phyloP scores from a whole-genome alignment of 2,888 invertebrate genomes.

The Torymus aiolomorphi region DNA sequence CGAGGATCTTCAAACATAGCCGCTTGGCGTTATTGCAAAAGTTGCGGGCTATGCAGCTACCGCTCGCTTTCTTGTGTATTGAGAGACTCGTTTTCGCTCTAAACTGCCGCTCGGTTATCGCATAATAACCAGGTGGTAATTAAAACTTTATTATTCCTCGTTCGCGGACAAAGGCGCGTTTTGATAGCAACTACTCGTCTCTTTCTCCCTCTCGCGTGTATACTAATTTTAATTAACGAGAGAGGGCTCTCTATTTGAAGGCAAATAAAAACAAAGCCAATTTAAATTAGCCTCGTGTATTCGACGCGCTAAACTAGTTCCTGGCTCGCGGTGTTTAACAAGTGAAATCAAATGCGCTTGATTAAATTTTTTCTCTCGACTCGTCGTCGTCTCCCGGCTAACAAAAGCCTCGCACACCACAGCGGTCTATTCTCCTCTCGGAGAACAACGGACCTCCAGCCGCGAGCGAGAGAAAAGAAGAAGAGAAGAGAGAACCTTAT shows the following conservation, averaged over 20 bases:
- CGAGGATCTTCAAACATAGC: background rate
- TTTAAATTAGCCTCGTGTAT: conserved; percentile 13
- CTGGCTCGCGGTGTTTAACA: background rate
- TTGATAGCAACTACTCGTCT: background rate
- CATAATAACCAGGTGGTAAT: no score
- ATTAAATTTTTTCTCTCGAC: conserved; percentile 13
- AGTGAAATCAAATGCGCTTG: conserved; percentile 3
- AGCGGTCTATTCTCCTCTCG: background rate
- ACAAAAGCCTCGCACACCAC: conserved; percentile 7
- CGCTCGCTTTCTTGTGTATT: no score
- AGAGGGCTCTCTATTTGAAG: background rate
- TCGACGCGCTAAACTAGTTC: no score
- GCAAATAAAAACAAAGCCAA: background rate
- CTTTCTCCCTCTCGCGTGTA: background rate
- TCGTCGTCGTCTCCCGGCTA: no score
- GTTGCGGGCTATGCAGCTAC: no score
- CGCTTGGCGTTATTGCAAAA: no score
- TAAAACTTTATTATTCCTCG: no score
- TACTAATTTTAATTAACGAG: no score
- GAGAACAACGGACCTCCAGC: background rate
- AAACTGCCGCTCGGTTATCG: no score
- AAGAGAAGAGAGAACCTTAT: no score
- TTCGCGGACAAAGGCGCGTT: no score
- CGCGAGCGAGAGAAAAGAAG: background rate
- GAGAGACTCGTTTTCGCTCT: no score